These are phyloP conservation scores for Pseudorasbora parva DNA, from an alignment of 2,113 vertebrate species.

Conservation along the genomic window DNA sequence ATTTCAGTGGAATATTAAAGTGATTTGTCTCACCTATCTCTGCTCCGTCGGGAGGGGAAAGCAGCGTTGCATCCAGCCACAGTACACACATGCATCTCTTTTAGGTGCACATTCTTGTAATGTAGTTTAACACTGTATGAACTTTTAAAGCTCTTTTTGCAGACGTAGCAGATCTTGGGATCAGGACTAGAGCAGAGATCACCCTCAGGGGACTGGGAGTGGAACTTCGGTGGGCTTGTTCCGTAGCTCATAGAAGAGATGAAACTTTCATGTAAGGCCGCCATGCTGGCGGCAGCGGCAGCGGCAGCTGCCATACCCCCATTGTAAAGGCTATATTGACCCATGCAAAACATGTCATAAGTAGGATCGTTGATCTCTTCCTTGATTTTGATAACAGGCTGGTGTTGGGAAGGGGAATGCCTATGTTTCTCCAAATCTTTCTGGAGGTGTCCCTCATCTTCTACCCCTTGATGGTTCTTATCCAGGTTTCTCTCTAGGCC, in stretches of 20 bases:
- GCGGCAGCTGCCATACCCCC: constrained; percentile 87
- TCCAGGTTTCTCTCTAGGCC: constrained; percentile 60
- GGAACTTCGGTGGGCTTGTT: constrained; percentile 93
- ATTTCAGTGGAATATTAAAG: background rate
- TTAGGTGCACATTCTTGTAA: constrained; percentile 99
- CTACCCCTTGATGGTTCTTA: constrained; percentile 64
- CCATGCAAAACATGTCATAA: constrained; percentile 99
- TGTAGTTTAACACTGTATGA: constrained; percentile 99
- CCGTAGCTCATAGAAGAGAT: constrained; percentile 93
- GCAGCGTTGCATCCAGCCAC: constrained; percentile 98
- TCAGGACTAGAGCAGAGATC: constrained; percentile 97
- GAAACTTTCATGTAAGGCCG: constrained; percentile 94
- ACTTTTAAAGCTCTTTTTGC: constrained; percentile 99
- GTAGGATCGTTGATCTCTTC: constrained; percentile 96
- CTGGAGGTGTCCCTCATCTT: constrained; percentile 69
- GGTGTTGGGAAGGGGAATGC: constrained; percentile 84
- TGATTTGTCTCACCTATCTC: constrained; percentile 91
- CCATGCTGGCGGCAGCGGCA: constrained; percentile 88
- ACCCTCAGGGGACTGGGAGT: constrained; percentile 90
- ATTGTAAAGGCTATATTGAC: constrained; percentile 97
- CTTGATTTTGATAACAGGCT: constrained; percentile 91
- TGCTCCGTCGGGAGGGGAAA: constrained; percentile 96
- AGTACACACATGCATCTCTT: constrained; percentile 99
- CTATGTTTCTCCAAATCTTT: constrained; percentile 87
- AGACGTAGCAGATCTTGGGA: constrained; percentile 99